Evolutionary conservation across 2,113 vertebrate species (phyloP).

Genomic region (Eonycteris spelaea): DNA sequence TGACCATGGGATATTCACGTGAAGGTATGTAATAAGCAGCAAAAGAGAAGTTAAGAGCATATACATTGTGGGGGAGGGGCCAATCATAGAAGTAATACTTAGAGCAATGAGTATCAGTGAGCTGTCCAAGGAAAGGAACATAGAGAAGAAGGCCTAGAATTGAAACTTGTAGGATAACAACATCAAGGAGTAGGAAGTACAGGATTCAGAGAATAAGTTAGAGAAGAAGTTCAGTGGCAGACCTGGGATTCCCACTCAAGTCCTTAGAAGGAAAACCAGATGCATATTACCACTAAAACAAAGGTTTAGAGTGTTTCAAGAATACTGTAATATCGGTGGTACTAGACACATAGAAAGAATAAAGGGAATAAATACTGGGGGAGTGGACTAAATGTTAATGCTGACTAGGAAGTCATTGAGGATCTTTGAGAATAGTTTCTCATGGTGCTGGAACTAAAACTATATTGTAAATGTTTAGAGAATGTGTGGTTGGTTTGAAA

Average conservation of each 20-base stretch:
- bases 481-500: background rate
- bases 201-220: background rate
- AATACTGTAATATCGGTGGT: background rate
- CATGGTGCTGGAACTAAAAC: background rate
- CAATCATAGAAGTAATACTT: background rate
- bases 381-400: too few relatives aligned
- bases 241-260: background rate
- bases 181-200: background rate
- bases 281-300: background rate
- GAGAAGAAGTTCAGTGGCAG: background rate
- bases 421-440: background rate
- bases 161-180: background rate
- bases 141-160: background rate
- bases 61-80: fast-evolving
- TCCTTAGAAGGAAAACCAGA: background rate
- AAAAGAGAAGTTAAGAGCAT: background rate
- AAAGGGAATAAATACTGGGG: background rate
- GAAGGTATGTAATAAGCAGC: background rate
- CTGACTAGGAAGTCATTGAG: background rate
- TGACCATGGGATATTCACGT: background rate
- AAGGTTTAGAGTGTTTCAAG: background rate
- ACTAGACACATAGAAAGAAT: background rate
- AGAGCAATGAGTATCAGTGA: background rate
- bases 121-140: background rate
- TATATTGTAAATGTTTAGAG: background rate